Base-by-base conservation (phyloP, 2,113 vertebrate species). In the Tyrannus savana region DNA sequence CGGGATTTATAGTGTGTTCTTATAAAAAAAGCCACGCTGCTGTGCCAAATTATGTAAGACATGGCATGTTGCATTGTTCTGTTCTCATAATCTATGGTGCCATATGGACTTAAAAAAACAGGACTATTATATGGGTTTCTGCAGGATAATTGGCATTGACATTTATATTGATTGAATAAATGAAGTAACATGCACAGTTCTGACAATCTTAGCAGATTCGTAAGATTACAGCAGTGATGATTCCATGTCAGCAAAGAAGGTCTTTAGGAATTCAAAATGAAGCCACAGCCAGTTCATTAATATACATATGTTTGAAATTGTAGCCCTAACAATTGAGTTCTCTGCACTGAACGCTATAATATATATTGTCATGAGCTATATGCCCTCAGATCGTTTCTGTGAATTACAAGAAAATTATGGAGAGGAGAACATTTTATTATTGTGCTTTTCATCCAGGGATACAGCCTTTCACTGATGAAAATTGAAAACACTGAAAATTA, bases 331-430 rank as follows among this genome's bases (percentile, higher is more conserved):
- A 91, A 95, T 78, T 92, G 90, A 86, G 56, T 96, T 96, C 95
- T 90, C 85, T 72, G 76, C 73, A 89, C 31, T 55, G 92, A 96
- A 82, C 25, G 46, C 69, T 87, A 6, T 95, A 94, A 97, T 96
- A 94, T 78, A 68, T 95, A 92, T 90, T 92, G 92, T 94, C 1
- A 0, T 89, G 60, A 94, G 95, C 88, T 96, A 60, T 94, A 93
- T 96, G 90, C 85, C 85, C 95, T 96, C 85, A 93, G 93, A 94
- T 96, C 25, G 81, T 95, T 96, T 89, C 80, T 90, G 73, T 92
- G 96, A 96, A 95, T 96, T 96, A 96, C 93, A 93, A 89, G 96
- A 93, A 97, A 96, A 97, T 96, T 97, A 93, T 62, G 92, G 83
- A 90, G 86, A 64, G 62, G 68, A 95, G 93, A 95, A 96, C 80